Percentiles rank a stretch among this genome's conserved stretches.
Evolutionary conservation across 2,113 vertebrate species (phyloP).

Genomic region (Phoenicopterus ruber): DNA sequence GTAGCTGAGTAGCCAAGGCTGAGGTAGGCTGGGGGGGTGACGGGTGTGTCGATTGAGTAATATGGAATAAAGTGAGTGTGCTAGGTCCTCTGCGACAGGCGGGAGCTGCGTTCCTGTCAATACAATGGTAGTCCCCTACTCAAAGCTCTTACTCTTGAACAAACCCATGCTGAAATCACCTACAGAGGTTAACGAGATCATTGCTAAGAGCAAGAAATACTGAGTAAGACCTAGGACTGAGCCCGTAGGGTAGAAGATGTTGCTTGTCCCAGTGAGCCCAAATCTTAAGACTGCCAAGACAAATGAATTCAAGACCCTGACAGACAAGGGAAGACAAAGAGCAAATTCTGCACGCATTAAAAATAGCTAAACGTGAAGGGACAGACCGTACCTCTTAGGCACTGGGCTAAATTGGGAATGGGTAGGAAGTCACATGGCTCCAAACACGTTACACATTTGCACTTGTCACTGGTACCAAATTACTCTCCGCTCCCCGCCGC

Average conservation of each 20-base stretch:
- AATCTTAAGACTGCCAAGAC: slow-evolving; percentile 1
- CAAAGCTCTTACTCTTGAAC: not conserved
- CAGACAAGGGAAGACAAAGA: slow-evolving; percentile 9
- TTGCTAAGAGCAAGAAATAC: not conserved
- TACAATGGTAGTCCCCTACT: not conserved
- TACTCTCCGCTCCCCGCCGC: not conserved
- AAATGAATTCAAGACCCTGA: not conserved
- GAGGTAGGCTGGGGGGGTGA: not conserved
- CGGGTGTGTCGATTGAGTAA: not conserved
- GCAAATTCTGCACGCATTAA: not conserved
- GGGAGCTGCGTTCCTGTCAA: not conserved
- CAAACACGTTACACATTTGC: slow-evolving; percentile 8
- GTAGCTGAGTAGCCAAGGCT: not conserved
- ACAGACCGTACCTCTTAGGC: slow-evolving; percentile 9
- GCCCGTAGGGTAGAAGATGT: not conserved
- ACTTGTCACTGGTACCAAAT: slow-evolving; percentile 12
- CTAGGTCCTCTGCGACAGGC: not conserved
- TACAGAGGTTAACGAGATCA: not conserved
- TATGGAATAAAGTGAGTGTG: not conserved
- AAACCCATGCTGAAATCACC: not conserved
- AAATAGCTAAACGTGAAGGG: slow-evolving; percentile 31
- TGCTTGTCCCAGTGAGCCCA: slow-evolving; percentile 8
- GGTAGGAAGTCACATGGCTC: slow-evolving; percentile 37
- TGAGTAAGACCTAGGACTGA: not conserved
- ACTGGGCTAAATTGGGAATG: slow-evolving; percentile 34